A percentile compares a stretch with the other conserved stretches of the same genome.
phyloP scores from a whole-genome alignment of 2,113 vertebrate species.

The Ammodytes dubius region DNA sequence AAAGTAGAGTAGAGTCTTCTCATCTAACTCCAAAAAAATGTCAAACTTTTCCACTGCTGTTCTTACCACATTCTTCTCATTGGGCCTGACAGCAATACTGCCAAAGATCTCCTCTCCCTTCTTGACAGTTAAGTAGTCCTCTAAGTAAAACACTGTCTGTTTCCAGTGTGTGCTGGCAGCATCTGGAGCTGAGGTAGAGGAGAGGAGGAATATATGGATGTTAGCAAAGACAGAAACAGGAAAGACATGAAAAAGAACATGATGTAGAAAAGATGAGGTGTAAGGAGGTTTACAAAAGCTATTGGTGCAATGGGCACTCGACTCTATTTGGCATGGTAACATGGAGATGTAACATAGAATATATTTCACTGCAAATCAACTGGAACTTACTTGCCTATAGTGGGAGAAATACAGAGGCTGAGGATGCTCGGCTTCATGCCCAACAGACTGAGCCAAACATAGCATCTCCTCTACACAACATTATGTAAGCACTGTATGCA shows the following conservation, averaged over 20 bases:
- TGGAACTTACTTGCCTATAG: conserved; percentile 33
- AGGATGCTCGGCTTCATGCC: conserved; percentile 58
- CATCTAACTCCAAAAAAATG: background rate
- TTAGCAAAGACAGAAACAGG: background rate
- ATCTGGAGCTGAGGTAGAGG: conserved; percentile 88
- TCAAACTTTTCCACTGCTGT: background rate
- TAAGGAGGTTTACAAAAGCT: background rate
- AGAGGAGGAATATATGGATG: background rate
- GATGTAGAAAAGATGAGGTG: background rate
- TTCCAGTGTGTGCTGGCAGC: conserved; percentile 98
- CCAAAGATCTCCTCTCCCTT: conserved; percentile 96
- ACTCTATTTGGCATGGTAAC: background rate
- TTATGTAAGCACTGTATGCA: conserved; percentile 69
- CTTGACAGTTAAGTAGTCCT: conserved; percentile 96
- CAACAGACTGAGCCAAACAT: conserved; percentile 66
- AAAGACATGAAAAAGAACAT: background rate
- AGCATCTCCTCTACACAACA: conserved; percentile 71
- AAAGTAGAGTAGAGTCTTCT: background rate
- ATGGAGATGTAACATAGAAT: background rate
- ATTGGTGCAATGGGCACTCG: background rate
- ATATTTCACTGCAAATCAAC: conserved; percentile 12
- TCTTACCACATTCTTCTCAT: conserved; percentile 96
- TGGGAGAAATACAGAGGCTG: conserved; percentile 55
- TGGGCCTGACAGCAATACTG: conserved; percentile 94
- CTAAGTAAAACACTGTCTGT: conserved; percentile 98